phyloP scores from a whole-genome alignment of 2,113 vertebrate species.

The Crotalus horridus region DNA sequence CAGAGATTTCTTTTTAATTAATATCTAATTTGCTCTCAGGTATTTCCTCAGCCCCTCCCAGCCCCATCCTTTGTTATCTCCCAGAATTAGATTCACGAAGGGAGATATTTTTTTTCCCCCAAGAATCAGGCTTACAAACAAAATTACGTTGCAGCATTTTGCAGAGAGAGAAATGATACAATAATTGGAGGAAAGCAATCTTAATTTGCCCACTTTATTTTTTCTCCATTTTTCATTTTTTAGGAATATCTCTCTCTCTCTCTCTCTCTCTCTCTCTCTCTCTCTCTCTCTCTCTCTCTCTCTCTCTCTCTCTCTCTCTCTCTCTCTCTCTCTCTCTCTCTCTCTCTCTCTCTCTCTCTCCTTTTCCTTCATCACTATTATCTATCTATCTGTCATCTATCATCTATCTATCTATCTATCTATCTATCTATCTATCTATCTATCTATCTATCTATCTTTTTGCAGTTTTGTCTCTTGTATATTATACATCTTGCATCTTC shows the following conservation, averaged over 20 bases:
- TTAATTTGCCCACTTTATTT: neutral
- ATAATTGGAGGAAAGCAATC: neutral
- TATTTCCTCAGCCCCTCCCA: neutral
- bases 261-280: too few species aligned
- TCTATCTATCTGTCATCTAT: too few species aligned
- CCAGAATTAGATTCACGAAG: neutral
- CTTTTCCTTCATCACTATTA: too few species aligned
- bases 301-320: neutral
- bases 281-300: too few species aligned
- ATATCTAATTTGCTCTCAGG: neutral
- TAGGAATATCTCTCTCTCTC: neutral
- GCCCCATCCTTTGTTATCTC: neutral
- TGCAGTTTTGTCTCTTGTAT: neutral
- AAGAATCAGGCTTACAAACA: neutral
- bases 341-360: neutral
- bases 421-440: too few species aligned
- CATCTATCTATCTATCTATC: too few species aligned
- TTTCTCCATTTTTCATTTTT: neutral
- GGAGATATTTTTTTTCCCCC: neutral
- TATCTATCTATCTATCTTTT: neutral
- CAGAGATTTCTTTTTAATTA: neutral
- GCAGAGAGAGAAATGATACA: neutral
- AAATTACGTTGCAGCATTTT: neutral
- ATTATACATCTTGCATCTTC: neutral
- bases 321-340: too few species aligned